Percentiles rank a stretch among this genome's conserved stretches.
phyloP scores from a whole-genome alignment of 2,797 vertebrate species.

The Euphonia xanthogaster region DNA sequence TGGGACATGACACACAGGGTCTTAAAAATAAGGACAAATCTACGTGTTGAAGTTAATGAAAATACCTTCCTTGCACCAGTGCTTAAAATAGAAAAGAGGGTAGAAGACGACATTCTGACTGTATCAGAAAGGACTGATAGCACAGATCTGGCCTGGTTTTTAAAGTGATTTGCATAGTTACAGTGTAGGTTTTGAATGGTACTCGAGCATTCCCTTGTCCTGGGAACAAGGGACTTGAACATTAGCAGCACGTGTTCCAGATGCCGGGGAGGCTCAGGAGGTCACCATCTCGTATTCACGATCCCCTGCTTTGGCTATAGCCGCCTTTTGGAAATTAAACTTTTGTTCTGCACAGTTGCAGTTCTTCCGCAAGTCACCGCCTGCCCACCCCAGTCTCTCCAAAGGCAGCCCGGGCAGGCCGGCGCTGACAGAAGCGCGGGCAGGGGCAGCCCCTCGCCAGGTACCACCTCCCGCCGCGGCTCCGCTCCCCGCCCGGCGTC shows the following conservation, averaged over 20 bases:
- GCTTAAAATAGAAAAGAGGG: not conserved
- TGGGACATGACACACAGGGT: not conserved
- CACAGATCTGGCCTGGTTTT: not conserved
- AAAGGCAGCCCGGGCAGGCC: not conserved
- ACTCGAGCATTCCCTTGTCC: not conserved
- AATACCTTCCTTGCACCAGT: not conserved
- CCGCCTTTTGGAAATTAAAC: not conserved
- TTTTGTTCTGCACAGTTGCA: not conserved
- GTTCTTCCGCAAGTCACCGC: too few relatives aligned
- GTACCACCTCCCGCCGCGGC: rapidly evolving
- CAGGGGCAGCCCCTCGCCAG: rapidly evolving
- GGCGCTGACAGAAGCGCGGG: rapidly evolving
- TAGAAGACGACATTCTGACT: not conserved
- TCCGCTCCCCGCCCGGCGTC: not conserved
- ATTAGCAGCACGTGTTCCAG: rapidly evolving
- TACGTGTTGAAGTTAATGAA: not conserved
- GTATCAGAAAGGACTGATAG: not conserved
- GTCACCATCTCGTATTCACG: rapidly evolving
- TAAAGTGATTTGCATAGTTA: not conserved
- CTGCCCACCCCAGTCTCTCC: rapidly evolving
- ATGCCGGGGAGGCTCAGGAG: not conserved
- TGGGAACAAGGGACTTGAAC: too few relatives aligned
- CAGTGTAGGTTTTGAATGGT: not conserved
- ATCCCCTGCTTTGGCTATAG: not conserved
- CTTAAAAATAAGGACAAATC: not conserved